These are phyloP conservation scores for Cataglyphis altisquamis DNA, from an alignment of 2,888 invertebrate species.

Conservation along the genomic window DNA sequence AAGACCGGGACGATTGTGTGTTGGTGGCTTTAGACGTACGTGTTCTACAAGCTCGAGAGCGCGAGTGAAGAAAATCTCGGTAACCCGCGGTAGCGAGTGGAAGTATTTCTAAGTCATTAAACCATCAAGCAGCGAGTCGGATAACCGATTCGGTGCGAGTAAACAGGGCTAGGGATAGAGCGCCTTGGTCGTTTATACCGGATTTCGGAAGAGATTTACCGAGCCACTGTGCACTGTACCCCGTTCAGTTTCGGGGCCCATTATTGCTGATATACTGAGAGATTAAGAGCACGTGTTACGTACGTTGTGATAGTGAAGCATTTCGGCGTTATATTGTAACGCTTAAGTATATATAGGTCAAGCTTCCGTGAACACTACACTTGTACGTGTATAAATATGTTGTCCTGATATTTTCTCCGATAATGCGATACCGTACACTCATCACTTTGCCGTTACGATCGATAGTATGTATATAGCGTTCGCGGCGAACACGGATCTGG, in stretches of 20 bases:
- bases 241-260: slow-evolving; percentile 74
- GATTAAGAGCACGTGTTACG: slow-evolving; percentile 85
- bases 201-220: slow-evolving; percentile 78
- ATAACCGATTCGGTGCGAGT: slow-evolving; percentile 41
- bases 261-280: slow-evolving; percentile 84
- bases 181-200: slow-evolving; percentile 73
- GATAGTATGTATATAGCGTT: background rate
- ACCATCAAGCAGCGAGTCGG: slow-evolving; percentile 62
- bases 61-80: slow-evolving; percentile 49
- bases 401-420: slow-evolving; percentile 62
- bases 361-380: slow-evolving; percentile 71
- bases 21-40: slow-evolving; percentile 19
- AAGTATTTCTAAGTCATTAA: slow-evolving; percentile 64
- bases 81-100: slow-evolving; percentile 47
- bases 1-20: background rate
- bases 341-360: slow-evolving; percentile 72
- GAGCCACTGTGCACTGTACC: slow-evolving; percentile 67
- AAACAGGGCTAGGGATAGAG: slow-evolving; percentile 55
- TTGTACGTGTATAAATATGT: slow-evolving; percentile 68
- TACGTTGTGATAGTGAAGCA: slow-evolving; percentile 73
- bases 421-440: slow-evolving; percentile 26
- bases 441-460: background rate
- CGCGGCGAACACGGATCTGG: background rate
- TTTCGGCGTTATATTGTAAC: slow-evolving; percentile 63
- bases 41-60: slow-evolving; percentile 37